phyloP scores from a whole-genome alignment of 2,113 vertebrate genomes.

The Malurus cyaneus region DNA sequence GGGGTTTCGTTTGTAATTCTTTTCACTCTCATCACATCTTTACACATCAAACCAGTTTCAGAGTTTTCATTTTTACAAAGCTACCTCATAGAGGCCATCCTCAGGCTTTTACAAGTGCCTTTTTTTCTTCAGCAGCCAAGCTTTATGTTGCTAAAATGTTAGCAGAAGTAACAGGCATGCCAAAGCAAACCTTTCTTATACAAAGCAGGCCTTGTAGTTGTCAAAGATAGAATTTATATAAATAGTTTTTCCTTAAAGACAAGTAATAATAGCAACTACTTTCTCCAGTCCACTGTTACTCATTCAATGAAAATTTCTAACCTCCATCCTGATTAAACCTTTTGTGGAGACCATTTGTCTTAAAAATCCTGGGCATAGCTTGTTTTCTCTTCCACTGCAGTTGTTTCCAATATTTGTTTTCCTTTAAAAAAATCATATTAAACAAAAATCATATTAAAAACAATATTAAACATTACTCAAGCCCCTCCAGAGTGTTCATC shows the following conservation, averaged over 20 bases:
- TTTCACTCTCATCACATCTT: background rate
- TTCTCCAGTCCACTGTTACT: background rate
- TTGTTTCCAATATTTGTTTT: background rate
- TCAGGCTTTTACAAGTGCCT: background rate
- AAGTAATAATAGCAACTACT: background rate
- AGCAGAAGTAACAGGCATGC: background rate
- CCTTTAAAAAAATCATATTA: background rate
- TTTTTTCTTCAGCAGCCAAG: background rate
- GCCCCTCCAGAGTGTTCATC: background rate
- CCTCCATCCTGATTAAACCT: accelerated
- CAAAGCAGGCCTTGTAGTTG: background rate
- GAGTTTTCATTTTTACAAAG: background rate
- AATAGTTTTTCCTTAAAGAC: background rate
- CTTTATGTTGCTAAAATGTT: background rate
- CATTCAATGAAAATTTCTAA: background rate
- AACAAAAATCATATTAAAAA: background rate
- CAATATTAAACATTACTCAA: too few species aligned
- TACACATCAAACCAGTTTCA: background rate
- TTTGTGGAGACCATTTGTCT: background rate
- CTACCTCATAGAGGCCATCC: background rate
- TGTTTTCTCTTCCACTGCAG: background rate
- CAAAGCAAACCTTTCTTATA: background rate
- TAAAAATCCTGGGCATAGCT: background rate
- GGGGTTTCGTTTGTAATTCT: background rate
- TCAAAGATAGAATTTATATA: background rate